Conservation (phyloP, 2,888 invertebrate species). For the Oligia strigilis region DNA sequence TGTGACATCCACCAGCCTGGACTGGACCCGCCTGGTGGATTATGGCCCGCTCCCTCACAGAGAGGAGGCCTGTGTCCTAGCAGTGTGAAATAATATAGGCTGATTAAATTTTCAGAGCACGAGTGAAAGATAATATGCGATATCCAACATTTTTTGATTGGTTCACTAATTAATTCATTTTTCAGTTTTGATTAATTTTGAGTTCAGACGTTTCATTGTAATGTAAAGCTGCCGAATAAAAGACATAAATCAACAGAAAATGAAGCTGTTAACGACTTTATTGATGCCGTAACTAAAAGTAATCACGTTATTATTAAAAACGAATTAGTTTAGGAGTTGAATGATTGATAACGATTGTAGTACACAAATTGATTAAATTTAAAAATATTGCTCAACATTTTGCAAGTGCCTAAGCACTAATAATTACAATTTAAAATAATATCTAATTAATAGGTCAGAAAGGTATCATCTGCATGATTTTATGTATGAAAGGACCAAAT, state of each 20-base stretch:
- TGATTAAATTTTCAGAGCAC: no score
- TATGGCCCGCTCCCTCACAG: no score
- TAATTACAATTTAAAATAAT: slow-evolving; percentile 5
- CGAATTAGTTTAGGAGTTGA: slow-evolving; percentile 21
- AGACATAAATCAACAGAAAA: not conserved
- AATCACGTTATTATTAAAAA: not conserved
- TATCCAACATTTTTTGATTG: not conserved
- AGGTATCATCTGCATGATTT: slow-evolving; percentile 6
- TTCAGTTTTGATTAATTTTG: not conserved
- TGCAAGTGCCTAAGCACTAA: not conserved
- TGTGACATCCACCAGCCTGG: no score
- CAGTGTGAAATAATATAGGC: no score
- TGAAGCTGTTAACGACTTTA: no score
- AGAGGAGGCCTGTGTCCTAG: no score
- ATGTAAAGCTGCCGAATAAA: no score
- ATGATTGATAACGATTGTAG: slow-evolving; percentile 3
- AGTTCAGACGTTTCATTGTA: no score
- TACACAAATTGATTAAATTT: slow-evolving; percentile 2
- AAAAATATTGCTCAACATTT: slow-evolving; percentile 32
- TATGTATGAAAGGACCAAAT: not conserved
- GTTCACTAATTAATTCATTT: not conserved
- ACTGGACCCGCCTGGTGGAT: no score
- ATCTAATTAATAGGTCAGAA: slow-evolving; percentile 19
- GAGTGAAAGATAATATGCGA: not conserved
- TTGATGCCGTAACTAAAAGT: not conserved